Evolutionary conservation across 2,888 invertebrate genomes (phyloP), one percentile per base, ranked within the genome.

Genomic region (Seira ritae): DNA sequence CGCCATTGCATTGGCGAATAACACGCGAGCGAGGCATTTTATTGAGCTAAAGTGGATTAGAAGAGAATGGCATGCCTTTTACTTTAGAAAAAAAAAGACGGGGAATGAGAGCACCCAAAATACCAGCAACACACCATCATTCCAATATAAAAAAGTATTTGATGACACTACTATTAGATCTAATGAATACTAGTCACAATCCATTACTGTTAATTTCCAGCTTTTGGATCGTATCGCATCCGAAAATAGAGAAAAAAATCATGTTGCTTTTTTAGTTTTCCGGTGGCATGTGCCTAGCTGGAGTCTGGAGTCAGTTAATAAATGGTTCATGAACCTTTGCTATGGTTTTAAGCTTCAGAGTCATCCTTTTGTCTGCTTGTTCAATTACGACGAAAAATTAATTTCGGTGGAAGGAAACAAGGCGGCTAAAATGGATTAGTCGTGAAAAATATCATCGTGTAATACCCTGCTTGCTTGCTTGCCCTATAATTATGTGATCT

Each of bases 201-300:
- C 68, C 68, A 76, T 76, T 76, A 68, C 60, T 42, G 42, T 50
- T 76, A 76, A 75, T 75, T 76, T 50, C 15, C 62, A 62, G 68
- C 50, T 50, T 22, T 60, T 2, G 22, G 4, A 62, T 62, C 20
- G 31, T 31, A 31, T 31, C 31, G 31, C 31, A 31, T 31, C 31
- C 31, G 62, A 62, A 20, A n/a, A 62, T 1, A 20, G 22, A n/a
- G n/a, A n/a, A n/a, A n/a, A 20, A 62, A 19, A 55, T 76, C 31
- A 31, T 31, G 24, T 67, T 67, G 55, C 17, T 55, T 15, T 17
- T 55, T 55, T 17, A 55, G n/a, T 55, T 15, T 42, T 42, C 46
- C 17, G 4, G 10, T 23, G 66, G 22, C 19, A n/a, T 12, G 4
- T 23, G 10, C 66, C 8, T 66, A 23, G 42, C 12, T 42, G 42